phyloP scores from a whole-genome alignment of 2,888 invertebrate genomes.

The Clostera curtula region DNA sequence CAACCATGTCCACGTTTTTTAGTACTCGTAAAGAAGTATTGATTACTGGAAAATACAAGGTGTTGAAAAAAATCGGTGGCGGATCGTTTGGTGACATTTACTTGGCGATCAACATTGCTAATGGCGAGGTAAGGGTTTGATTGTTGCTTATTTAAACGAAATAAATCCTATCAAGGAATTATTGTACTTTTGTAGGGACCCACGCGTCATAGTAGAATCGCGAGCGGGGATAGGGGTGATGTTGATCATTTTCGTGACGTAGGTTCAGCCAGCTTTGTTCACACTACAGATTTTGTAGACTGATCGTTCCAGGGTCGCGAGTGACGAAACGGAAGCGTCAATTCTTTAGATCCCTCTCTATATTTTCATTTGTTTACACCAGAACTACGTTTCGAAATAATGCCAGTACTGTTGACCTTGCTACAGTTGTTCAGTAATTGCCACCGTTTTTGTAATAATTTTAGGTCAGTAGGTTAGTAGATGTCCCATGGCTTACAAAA shows the following conservation, averaged over 20 bases:
- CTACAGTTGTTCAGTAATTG: too few species aligned
- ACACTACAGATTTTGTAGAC: slow-evolving; percentile 19
- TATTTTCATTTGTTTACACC: too few species aligned
- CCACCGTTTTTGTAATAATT: too few species aligned
- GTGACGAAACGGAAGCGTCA: too few species aligned
- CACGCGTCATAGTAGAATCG: slow-evolving; percentile 27
- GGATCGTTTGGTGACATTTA: slow-evolving; percentile 99
- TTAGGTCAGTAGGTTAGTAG: too few species aligned
- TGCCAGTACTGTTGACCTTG: too few species aligned
- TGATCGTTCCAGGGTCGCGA: slow-evolving; percentile 30
- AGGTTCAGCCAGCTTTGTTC: slow-evolving; percentile 21
- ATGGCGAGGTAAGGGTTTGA: slow-evolving; percentile 83
- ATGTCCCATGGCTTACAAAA: too few species aligned
- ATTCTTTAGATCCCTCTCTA: too few species aligned
- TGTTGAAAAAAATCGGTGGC: slow-evolving; percentile 97
- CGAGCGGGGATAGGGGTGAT: slow-evolving; percentile 28
- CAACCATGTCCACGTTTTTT: slow-evolving; percentile 33
- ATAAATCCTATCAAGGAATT: slow-evolving; percentile 10
- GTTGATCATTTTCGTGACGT: slow-evolving; percentile 38
- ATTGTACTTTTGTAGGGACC: slow-evolving; percentile 20
- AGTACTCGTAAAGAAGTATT: slow-evolving; percentile 79
- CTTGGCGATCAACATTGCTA: slow-evolving; percentile 94
- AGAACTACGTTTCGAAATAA: too few species aligned
- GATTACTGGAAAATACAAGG: slow-evolving; percentile 94
- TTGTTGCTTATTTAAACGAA: slow-evolving; percentile 14